A percentile compares a stretch with the other conserved stretches of the same genome.
Evolutionary conservation across 2,113 vertebrate species (phyloP).

Genomic region (Ibidorhyncha struthersii): DNA sequence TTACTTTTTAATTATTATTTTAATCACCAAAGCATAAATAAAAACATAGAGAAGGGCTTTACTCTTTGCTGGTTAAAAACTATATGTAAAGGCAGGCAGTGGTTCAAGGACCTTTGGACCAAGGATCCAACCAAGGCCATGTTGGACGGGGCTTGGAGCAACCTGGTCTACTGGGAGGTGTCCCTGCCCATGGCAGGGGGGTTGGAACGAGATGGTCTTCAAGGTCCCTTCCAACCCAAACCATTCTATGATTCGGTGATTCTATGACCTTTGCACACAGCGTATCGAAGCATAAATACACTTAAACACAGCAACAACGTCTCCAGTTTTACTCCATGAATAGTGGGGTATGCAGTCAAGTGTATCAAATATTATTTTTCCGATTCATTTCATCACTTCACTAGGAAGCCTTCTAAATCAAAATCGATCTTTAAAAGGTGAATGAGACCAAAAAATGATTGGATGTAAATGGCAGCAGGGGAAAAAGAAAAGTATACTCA

Average conservation of each 20-base stretch:
- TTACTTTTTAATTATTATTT: background rate
- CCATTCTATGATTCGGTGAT: background rate
- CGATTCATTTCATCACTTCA: background rate
- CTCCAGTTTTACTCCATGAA: background rate
- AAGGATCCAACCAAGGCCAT: background rate
- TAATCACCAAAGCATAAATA: background rate
- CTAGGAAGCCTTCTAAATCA: background rate
- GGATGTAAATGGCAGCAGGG: background rate
- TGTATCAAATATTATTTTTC: background rate
- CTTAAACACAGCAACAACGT: background rate
- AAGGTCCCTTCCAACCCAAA: background rate
- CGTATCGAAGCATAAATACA: rapidly evolving
- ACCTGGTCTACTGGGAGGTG: background rate
- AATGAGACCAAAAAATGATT: background rate
- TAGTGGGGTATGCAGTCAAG: background rate
- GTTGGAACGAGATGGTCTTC: background rate
- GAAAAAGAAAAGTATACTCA: rapidly evolving
- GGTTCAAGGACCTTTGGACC: background rate
- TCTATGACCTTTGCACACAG: background rate
- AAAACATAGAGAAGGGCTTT: background rate
- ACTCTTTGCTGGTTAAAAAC: background rate
- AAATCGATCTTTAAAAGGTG: background rate
- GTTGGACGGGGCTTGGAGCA: background rate
- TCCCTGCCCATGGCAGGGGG: background rate
- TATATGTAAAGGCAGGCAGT: background rate